phyloP scores from a whole-genome alignment of 1,140 invertebrate species.

The Amyelois transitella region DNA sequence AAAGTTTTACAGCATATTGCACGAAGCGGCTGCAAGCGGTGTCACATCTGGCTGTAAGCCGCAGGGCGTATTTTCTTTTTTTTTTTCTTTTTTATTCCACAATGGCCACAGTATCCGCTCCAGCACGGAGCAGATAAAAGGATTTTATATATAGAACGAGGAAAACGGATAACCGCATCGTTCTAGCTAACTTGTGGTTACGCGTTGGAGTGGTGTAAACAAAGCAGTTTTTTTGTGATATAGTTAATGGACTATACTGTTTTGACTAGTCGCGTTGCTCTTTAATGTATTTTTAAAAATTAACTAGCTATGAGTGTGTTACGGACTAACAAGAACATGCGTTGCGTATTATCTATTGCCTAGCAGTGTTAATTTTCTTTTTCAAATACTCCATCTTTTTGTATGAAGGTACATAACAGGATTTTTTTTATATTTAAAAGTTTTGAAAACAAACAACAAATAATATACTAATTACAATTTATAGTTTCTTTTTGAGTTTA shows the following conservation, averaged over 20 bases:
- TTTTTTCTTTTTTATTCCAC: conserved; percentile 21
- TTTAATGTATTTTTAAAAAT: no score
- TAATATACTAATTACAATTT: not conserved
- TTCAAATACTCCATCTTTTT: no score
- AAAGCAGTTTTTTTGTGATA: not conserved
- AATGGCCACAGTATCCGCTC: conserved; percentile 20
- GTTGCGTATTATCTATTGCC: no score
- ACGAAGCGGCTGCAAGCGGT: conserved; percentile 2
- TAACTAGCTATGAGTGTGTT: no score
- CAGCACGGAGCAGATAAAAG: conserved; percentile 30
- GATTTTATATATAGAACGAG: conserved; percentile 41
- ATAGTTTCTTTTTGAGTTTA: not conserved
- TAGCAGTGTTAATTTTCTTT: no score
- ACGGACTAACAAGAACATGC: no score
- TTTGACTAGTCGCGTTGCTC: no score
- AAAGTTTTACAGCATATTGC: not conserved
- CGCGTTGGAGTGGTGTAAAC: conserved; percentile 3
- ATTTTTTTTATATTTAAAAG: no score
- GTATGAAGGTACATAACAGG: no score
- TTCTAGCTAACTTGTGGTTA: conserved; percentile 11
- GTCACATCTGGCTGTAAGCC: conserved; percentile 6
- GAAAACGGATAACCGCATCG: conserved; percentile 19
- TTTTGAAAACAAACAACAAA: no score
- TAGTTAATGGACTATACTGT: no score
- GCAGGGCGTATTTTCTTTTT: conserved; percentile 14